A percentile compares a stretch with the other conserved stretches of the same genome.
Conservation (phyloP, 1,140 invertebrate genomes). For the Drosophila serrata region DNA sequence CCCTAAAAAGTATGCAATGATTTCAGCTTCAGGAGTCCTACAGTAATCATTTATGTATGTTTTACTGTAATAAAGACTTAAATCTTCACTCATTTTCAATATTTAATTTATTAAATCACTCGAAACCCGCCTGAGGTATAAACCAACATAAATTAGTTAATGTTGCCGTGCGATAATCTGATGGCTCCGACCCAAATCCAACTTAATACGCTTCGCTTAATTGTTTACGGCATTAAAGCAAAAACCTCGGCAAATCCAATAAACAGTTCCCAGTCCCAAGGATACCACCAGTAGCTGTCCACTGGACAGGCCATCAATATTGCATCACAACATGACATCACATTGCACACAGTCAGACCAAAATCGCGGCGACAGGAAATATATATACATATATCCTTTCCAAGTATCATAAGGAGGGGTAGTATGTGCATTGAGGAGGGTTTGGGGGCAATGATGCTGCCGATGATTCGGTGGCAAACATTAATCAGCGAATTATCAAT, state of each 20-base stretch:
- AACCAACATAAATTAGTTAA: constrained; percentile 72
- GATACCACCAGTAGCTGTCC: constrained; percentile 1
- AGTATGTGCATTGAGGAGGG: constrained; percentile 1
- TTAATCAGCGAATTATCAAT: constrained; percentile 84
- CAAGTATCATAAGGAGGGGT: not conserved
- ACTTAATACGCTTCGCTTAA: constrained; percentile 81
- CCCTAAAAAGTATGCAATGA: not conserved
- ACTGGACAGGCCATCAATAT: constrained; percentile 68
- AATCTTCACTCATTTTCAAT: constrained; percentile 5
- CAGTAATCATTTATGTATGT: not conserved
- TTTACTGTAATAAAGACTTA: not conserved
- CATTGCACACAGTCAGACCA: constrained; percentile 58
- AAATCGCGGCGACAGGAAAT: constrained; percentile 68
- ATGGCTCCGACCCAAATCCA: constrained; percentile 61
- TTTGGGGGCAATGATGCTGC: constrained; percentile 6
- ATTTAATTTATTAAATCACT: not conserved
- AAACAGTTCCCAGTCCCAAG: constrained; percentile 55
- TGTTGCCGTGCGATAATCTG: constrained; percentile 27
- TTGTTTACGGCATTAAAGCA: constrained; percentile 83
- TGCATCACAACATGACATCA: constrained; percentile 62
- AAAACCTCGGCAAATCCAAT: constrained; percentile 79
- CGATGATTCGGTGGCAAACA: constrained; percentile 70
- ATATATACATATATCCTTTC: constrained; percentile 27
- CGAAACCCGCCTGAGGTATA: not conserved
- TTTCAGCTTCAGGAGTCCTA: not conserved